Evolutionary conservation across 1,140 invertebrate species (phyloP), one percentile per base, ranked within the genome.

Genomic region (Drosophila simulans): DNA sequence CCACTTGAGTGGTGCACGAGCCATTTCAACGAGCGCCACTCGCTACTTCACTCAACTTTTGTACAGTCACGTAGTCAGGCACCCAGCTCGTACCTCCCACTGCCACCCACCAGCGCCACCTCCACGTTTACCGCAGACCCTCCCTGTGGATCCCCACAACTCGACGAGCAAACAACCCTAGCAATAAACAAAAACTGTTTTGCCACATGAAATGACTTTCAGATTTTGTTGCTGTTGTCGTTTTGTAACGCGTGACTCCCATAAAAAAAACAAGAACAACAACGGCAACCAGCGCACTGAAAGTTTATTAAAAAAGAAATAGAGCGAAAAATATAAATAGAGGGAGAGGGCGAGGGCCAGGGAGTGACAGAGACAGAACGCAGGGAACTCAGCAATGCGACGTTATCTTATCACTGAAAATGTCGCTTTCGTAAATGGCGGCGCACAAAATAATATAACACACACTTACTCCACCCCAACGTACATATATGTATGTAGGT

Each of bases 341-440:
- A 49, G 58, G 17, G 25, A 64, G 54, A 42, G 34, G 20, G 43
- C 13, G 25, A 10, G 25, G 35, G 43, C n/a, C 31, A 51, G 57
- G 77, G 52, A 57, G 43, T 22, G 39, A 53, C 59, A 55, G 51
- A 76, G 60, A 80, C 39, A 17, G n/a, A 76, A 57, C 54, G 65
- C 51, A 70, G 64, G 68, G 42, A 37, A 60, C 71, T 37, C 54
- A 65, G 80, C 63, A 64, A 77, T 71, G 43, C 62, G 49, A 43
- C 57, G 45, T 89, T 86, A 86, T 86, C 83, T 86, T 80, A 86
- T 86, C 83, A 60, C 37, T 52, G 80, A 64, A 77, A 79, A 89
- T 86, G 83, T 86, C 66, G 83, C 80, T 84, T 86, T 86, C 75
- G 55, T 86, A 86, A 86, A 89, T 89, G 76, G 80, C 72, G 84